These are phyloP conservation scores for Abrostola tripartita DNA, from an alignment of 2,888 invertebrate species.

Conservation along the genomic window DNA sequence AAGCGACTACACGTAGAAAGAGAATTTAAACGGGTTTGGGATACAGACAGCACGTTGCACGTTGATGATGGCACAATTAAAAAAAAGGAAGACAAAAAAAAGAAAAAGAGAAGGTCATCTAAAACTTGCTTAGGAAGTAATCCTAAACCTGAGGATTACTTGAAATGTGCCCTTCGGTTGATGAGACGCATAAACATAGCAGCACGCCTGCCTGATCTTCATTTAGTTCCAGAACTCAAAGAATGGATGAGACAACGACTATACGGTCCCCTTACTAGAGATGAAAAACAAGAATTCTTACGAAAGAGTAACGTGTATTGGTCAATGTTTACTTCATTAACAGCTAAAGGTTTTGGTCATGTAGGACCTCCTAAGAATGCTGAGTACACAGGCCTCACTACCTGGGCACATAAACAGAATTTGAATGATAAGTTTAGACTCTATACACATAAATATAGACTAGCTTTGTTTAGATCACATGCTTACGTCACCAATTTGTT, in stretches of 20 bases:
- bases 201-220: constrained; percentile 77
- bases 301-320: constrained; percentile 69
- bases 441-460: constrained; percentile 66
- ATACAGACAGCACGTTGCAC: constrained; percentile 75
- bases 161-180: constrained; percentile 73
- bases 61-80: constrained; percentile 60
- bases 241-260: constrained; percentile 83
- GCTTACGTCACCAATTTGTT: constrained; percentile 73
- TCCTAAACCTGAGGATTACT: constrained; percentile 74
- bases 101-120: constrained; percentile 64
- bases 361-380: constrained; percentile 65
- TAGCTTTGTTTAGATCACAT: constrained; percentile 69
- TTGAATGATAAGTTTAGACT: constrained; percentile 71
- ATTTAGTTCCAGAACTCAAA: constrained; percentile 76
- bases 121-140: constrained; percentile 70
- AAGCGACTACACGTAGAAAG: constrained; percentile 71
- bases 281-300: constrained; percentile 62
- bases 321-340: constrained; percentile 67
- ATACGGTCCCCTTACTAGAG: constrained; percentile 65
- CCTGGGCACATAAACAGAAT: constrained; percentile 72
- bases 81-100: constrained; percentile 66
- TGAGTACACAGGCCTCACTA: constrained; percentile 63
- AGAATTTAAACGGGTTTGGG: constrained; percentile 78
- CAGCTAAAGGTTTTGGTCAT: constrained; percentile 66
- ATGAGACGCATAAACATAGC: constrained; percentile 74